A percentile compares a stretch with the other conserved stretches of the same genome.
Conservation (phyloP, 2,797 vertebrate genomes). For the Hippopotamyrus pictus region DNA sequence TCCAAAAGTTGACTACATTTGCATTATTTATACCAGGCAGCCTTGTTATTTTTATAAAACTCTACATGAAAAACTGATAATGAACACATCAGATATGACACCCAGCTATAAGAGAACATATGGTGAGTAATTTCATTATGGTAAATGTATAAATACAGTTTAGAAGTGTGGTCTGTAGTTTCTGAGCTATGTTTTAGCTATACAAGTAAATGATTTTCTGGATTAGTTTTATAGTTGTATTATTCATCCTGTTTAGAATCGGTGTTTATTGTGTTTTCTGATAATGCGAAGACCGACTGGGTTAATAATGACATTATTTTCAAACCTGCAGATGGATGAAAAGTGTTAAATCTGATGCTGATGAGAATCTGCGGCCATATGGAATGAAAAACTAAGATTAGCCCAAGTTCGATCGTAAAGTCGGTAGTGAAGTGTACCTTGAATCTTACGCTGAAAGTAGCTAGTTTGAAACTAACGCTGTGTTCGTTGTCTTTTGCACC, state of each 20-base stretch:
- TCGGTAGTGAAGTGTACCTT: not conserved
- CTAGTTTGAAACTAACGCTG: not conserved
- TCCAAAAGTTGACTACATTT: not conserved
- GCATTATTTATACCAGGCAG: not conserved
- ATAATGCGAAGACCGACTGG: not conserved
- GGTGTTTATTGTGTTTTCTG: not conserved
- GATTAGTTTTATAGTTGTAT: not conserved
- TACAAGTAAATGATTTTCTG: not conserved
- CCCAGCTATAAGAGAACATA: not conserved
- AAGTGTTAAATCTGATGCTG: not conserved
- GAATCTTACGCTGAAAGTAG: not conserved
- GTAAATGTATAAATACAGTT: not conserved
- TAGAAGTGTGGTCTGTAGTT: not conserved
- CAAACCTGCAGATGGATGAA: not conserved
- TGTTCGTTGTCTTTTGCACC: not conserved
- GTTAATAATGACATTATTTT: not conserved
- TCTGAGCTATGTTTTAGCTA: not conserved
- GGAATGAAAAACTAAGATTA: not conserved
- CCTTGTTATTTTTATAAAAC: not conserved
- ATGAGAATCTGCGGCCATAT: not conserved
- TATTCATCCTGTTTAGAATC: not conserved
- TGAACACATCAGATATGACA: not conserved
- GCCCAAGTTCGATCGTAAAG: not conserved
- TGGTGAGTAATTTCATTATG: not conserved
- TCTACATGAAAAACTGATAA: not conserved